phyloP scores from a whole-genome alignment of 2,113 vertebrate genomes.

The Clinocottus analis region DNA sequence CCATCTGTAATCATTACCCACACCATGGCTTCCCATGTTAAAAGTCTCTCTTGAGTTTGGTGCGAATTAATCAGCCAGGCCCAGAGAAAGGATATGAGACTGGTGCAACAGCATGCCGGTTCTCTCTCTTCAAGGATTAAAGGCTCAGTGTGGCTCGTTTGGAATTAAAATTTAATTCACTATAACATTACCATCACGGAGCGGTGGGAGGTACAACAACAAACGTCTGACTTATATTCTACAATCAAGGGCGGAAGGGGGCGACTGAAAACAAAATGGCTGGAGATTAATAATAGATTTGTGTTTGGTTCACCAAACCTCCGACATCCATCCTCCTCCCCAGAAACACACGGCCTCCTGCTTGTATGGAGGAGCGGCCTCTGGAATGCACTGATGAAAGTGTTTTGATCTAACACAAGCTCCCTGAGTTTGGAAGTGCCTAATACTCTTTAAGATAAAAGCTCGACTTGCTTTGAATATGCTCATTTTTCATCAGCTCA shows the following conservation, averaged over 20 bases:
- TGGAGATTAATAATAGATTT: slow-evolving; percentile 67
- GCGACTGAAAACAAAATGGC: slow-evolving; percentile 42
- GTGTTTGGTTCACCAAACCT: slow-evolving; percentile 26
- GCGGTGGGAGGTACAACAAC: slow-evolving; percentile 32
- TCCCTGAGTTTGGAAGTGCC: slow-evolving; percentile 45
- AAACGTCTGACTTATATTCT: slow-evolving; percentile 43
- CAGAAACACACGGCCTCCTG: slow-evolving; percentile 34
- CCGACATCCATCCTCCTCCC: slow-evolving; percentile 25
- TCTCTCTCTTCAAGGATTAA: slow-evolving; percentile 46
- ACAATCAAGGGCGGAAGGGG: slow-evolving; percentile 41
- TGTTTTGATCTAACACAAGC: slow-evolving; percentile 39
- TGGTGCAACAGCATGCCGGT: slow-evolving; percentile 6
- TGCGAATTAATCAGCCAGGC: slow-evolving; percentile 27
- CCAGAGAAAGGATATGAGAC: slow-evolving; percentile 6
- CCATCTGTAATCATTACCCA: slow-evolving; percentile 22
- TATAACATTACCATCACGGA: slow-evolving; percentile 40
- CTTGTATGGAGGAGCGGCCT: slow-evolving; percentile 25
- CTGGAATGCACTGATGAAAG: slow-evolving; percentile 15
- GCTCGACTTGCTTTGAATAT: slow-evolving; percentile 63
- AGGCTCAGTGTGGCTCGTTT: slow-evolving; percentile 32
- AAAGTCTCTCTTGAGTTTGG: slow-evolving; percentile 28
- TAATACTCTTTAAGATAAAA: slow-evolving; percentile 71
- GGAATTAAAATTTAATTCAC: slow-evolving; percentile 63
- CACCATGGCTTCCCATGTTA: slow-evolving; percentile 5
- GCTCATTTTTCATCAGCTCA: slow-evolving; percentile 75